A percentile compares a stretch with the other conserved stretches of the same genome.
phyloP scores from a whole-genome alignment of 2,888 invertebrate species.

The Andrena haemorrhoa region DNA sequence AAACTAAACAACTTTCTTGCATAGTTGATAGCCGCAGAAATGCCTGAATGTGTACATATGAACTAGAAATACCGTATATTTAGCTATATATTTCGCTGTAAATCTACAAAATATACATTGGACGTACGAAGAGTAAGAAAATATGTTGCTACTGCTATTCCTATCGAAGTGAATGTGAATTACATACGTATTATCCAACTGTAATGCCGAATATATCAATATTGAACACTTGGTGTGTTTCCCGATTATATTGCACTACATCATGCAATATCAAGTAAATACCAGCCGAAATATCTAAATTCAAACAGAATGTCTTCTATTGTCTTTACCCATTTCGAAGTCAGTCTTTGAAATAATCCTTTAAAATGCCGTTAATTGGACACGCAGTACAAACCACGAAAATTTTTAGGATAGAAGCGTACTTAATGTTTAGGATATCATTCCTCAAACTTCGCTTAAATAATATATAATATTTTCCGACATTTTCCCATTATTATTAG shows the following conservation, averaged over 20 bases:
- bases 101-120: slow-evolving; percentile 17
- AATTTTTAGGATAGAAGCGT: not conserved
- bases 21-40: not conserved
- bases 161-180: not conserved
- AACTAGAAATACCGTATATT: slow-evolving; percentile 1
- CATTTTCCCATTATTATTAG: not conserved
- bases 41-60: not conserved
- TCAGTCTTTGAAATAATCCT: slow-evolving; percentile 29
- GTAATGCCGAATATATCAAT: not conserved
- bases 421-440: slow-evolving; percentile 2
- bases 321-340: not conserved
- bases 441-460: slow-evolving; percentile 7
- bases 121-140: not conserved
- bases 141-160: not conserved
- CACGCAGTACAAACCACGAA: not conserved
- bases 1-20: slow-evolving; percentile 1
- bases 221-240: not conserved
- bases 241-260: slow-evolving; percentile 18
- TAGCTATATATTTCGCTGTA: slow-evolving; percentile 4
- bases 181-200: not conserved
- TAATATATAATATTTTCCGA: not conserved
- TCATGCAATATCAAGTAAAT: slow-evolving; percentile 12
- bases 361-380: not conserved
- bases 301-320: not conserved
- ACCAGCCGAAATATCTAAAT: not conserved